Percentiles rank a stretch among this genome's conserved stretches.
These are phyloP conservation scores for Labroides dimidiatus DNA, from an alignment of 2,797 vertebrate genomes.

Conservation along the genomic window DNA sequence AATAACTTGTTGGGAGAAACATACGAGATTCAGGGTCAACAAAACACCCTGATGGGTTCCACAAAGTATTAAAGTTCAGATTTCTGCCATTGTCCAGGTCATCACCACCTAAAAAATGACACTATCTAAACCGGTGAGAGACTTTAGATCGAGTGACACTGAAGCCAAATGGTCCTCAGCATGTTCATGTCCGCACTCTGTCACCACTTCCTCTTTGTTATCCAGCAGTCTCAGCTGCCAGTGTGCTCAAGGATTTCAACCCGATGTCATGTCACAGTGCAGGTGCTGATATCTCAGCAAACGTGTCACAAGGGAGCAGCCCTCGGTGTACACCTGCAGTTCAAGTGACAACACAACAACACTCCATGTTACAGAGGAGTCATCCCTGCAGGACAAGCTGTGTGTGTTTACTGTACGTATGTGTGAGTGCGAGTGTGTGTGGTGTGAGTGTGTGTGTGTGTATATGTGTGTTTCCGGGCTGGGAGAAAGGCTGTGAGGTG, in stretches of 20 bases:
- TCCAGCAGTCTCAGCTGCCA: slow-evolving; percentile 47
- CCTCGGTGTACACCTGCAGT: slow-evolving; percentile 56
- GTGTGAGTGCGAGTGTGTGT: slow-evolving; percentile 16
- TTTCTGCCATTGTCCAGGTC: slow-evolving; percentile 10
- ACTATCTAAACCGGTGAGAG: slow-evolving; percentile 7
- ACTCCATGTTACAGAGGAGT: slow-evolving; percentile 49
- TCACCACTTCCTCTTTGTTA: slow-evolving; percentile 55
- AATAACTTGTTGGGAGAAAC: slow-evolving; percentile 26
- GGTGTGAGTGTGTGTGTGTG: too few relatives aligned
- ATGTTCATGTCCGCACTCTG: slow-evolving; percentile 57
- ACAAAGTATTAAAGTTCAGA: slow-evolving; percentile 11
- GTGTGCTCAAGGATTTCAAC: slow-evolving; percentile 50
- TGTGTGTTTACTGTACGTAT: slow-evolving; percentile 30
- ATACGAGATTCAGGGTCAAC: not conserved
- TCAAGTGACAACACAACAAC: slow-evolving; percentile 63
- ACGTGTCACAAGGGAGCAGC: slow-evolving; percentile 63
- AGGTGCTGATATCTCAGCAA: slow-evolving; percentile 64
- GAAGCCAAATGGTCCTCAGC: slow-evolving; percentile 51
- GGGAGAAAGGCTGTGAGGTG: slow-evolving; percentile 55
- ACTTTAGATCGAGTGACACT: slow-evolving; percentile 58
- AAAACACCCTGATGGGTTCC: too few relatives aligned
- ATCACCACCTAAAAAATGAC: slow-evolving; percentile 29
- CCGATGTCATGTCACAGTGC: slow-evolving; percentile 52
- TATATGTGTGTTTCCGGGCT: slow-evolving; percentile 36
- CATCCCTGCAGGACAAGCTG: slow-evolving; percentile 46